Base-by-base conservation (phyloP, 2,888 invertebrate genomes). In the Miltochrista miniata region DNA sequence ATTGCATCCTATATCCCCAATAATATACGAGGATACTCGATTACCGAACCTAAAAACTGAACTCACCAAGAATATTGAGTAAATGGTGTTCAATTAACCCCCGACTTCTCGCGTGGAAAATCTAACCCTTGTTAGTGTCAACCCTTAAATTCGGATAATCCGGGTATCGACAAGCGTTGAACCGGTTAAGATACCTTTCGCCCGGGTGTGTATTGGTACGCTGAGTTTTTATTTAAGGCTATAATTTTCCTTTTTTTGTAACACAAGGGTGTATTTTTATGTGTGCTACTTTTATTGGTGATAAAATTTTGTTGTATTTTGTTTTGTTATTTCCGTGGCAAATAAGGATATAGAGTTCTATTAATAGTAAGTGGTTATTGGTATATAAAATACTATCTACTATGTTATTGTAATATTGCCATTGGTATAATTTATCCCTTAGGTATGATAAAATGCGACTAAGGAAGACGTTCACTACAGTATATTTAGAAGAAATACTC, bases 111-210 rank as follows among this genome's bases (percentile, higher is more conserved):
- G 69, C 59, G 71, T 72, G 70, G 79, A 81, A 81, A 83, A 81
- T 75, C 64, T 68, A 67, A 85, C 87, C 88, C 88, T 85, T 84
- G 87, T 88, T 87, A 87, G 79, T 83, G 87, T 87, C 87, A 83
- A 69, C 67, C 78, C 76, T 68, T 75, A 76, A 83, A 83, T 83
- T 79, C 72, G 75, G 79, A 79, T 86, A 82, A 85, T 79, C 80
- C 79, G 72, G 70, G 71, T 78, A 82, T 81, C 79, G 83, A 84
- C 76, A 76, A 73, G 74, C 80, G 74, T 69, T 74, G 73, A 77
- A 75, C 79, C 78, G 76, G 73, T 71, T 76, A 76, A 77, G 76
- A 76, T 74, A 68, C 61, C 51, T 61, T 60, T 65, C 54, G 60
- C 43, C 44, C 61, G 54, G 61, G 60, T 55, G 58, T 59, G 52